These are phyloP conservation scores for Tiaroga cobitis DNA, from an alignment of 2,797 vertebrate species.

Conservation along the genomic window DNA sequence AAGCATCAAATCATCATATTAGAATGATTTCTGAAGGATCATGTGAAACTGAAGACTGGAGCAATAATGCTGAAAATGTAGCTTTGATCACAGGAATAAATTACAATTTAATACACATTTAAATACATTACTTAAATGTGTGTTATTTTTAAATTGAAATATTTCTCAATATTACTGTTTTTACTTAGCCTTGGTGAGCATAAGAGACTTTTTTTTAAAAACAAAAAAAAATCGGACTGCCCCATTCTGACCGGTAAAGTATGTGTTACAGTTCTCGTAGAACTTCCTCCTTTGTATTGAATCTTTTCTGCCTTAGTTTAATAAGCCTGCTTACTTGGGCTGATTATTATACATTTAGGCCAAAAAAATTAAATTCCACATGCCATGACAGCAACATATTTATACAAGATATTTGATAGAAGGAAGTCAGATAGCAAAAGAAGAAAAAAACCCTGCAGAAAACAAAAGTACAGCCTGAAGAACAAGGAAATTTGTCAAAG, in stretches of 20 bases:
- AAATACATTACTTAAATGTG: too few species aligned
- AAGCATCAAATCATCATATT: too few species aligned
- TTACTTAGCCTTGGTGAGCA: neutral
- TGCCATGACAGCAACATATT: neutral
- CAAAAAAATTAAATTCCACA: neutral
- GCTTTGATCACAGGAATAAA: neutral
- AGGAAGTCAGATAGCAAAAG: neutral
- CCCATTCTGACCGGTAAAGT: neutral
- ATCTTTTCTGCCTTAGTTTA: neutral
- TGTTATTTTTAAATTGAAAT: neutral
- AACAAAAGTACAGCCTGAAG: neutral
- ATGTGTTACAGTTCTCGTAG: too few species aligned
- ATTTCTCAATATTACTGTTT: neutral
- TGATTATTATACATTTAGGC: neutral
- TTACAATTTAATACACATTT: neutral
- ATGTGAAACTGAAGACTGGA: neutral
- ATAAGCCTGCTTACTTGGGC: neutral
- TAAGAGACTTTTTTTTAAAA: neutral
- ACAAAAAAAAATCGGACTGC: too few species aligned
- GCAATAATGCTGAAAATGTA: neutral
- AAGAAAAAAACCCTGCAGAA: neutral
- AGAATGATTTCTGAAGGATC: too few species aligned
- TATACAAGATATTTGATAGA: neutral
- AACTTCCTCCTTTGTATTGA: neutral
- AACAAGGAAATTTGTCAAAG: slow-evolving; percentile 11